Percentiles rank a stretch among this genome's conserved stretches.
These are phyloP conservation scores for Cheiracanthium punctorium DNA, from an alignment of 2,888 invertebrate species.

Conservation along the genomic window DNA sequence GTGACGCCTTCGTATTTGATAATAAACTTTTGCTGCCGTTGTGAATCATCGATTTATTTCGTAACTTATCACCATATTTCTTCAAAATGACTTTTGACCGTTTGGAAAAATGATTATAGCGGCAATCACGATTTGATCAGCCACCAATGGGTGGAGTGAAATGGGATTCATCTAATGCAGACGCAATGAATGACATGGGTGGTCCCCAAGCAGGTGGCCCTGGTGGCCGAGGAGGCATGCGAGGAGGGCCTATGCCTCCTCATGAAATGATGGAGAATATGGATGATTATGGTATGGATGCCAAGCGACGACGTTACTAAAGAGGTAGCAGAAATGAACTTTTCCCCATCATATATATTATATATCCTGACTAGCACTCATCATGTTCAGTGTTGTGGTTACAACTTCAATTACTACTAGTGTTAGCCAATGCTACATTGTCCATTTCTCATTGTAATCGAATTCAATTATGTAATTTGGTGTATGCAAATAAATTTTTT, in stretches of 20 bases:
- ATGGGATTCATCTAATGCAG: constrained; percentile 37
- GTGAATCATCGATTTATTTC: not conserved
- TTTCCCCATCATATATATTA: constrained; percentile 8
- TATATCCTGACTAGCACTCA: constrained; percentile 40
- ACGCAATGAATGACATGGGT: constrained; percentile 48
- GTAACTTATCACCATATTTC: not conserved
- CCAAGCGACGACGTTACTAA: constrained; percentile 66
- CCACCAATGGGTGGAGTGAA: constrained; percentile 56
- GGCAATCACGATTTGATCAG: constrained; percentile 69
- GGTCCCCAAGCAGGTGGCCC: constrained; percentile 29
- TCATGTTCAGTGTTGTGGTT: constrained; percentile 34
- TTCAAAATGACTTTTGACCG: not conserved
- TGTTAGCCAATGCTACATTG: constrained; percentile 41
- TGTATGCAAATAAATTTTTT: constrained; percentile 67
- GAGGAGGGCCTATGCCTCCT: constrained; percentile 37
- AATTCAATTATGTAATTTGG: constrained; percentile 58
- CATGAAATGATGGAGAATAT: constrained; percentile 68
- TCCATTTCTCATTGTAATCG: constrained; percentile 34
- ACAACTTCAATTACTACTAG: constrained; percentile 51
- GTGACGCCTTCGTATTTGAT: constrained; percentile 6
- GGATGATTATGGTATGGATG: constrained; percentile 61
- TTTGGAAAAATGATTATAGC: constrained; percentile 39
- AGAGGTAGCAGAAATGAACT: constrained; percentile 20
- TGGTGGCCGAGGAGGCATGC: constrained; percentile 43
- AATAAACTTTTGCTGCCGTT: not conserved